Conservation (phyloP, 1,140 invertebrate genomes). For the Zaprionus lachaisei region DNA sequence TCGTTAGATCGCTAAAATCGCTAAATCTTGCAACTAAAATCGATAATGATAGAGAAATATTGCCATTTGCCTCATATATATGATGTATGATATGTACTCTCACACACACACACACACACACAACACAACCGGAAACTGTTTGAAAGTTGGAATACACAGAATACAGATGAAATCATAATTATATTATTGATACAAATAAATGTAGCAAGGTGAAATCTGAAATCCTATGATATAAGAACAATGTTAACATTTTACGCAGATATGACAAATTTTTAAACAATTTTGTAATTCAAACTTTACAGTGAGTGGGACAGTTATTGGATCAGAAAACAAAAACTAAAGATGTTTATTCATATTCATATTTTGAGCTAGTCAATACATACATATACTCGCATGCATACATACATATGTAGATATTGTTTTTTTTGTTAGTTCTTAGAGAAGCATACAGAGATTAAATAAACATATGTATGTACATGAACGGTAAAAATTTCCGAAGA, state of each 20-base stretch:
- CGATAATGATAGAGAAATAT: not conserved
- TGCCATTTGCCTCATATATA: not conserved
- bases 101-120: not conserved
- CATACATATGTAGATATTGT: conserved; percentile 13
- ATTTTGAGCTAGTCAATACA: conserved; percentile 5
- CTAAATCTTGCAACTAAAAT: not conserved
- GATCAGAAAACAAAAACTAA: conserved; percentile 21
- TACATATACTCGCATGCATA: conserved; percentile 14
- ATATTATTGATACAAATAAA: conserved; percentile 36
- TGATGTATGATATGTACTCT: conserved; percentile 1
- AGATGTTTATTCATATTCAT: conserved; percentile 11
- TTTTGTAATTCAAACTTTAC: conserved; percentile 60
- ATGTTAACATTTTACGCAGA: conserved; percentile 77
- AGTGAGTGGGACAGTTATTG: conserved; percentile 28
- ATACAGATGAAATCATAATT: conserved; percentile 16
- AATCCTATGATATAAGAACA: conserved; percentile 72
- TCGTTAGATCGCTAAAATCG: conserved; percentile 20
- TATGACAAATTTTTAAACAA: conserved; percentile 45
- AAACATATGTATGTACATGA: not conserved
- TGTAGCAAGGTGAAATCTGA: conserved; percentile 60
- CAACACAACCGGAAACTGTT: not conserved
- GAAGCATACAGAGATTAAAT: not conserved
- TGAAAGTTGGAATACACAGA: not conserved
- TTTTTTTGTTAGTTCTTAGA: conserved; percentile 17
- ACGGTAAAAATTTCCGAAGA: conserved; percentile 5